phyloP scores from a whole-genome alignment of 2,888 invertebrate species.

The Ophioninae sp. region DNA sequence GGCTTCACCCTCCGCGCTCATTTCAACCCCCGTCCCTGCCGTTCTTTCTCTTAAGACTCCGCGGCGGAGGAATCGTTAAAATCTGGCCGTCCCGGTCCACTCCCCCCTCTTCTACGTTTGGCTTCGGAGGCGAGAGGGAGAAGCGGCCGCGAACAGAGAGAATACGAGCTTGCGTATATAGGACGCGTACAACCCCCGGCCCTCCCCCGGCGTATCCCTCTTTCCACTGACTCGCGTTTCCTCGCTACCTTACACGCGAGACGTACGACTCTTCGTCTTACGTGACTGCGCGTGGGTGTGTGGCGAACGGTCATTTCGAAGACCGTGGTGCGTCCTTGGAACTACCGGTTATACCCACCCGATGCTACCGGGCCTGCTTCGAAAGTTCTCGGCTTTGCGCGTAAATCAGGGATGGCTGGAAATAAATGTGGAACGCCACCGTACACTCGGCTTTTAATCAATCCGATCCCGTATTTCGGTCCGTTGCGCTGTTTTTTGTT shows the following conservation, averaged over 20 bases:
- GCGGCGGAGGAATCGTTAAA: constrained; percentile 82
- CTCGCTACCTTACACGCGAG: constrained; percentile 60
- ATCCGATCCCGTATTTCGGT: too few species aligned
- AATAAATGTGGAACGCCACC: too few species aligned
- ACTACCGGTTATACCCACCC: neutral
- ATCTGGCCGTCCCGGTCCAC: constrained; percentile 80
- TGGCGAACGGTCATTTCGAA: neutral
- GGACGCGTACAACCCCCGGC: constrained; percentile 22
- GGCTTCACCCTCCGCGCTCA: constrained; percentile 62
- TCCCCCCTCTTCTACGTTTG: constrained; percentile 66
- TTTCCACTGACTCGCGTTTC: constrained; percentile 61
- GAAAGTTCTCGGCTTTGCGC: too few species aligned
- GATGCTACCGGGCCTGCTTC: too few species aligned
- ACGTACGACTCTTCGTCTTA: constrained; percentile 26
- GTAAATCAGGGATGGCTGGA: too few species aligned
- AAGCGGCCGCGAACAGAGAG: constrained; percentile 9
- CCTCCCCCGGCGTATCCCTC: constrained; percentile 18
- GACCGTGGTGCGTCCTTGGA: neutral
- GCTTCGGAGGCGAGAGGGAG: constrained; percentile 40
- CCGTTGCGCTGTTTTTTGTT: too few species aligned
- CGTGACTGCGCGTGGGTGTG: constrained; percentile 17
- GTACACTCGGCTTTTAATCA: too few species aligned
- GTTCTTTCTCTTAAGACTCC: constrained; percentile 81
- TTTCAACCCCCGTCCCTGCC: constrained; percentile 74
- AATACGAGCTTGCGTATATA: constrained; percentile 32